Conservation (phyloP, 1,140 invertebrate species). For the Potamilus streckersoni region DNA sequence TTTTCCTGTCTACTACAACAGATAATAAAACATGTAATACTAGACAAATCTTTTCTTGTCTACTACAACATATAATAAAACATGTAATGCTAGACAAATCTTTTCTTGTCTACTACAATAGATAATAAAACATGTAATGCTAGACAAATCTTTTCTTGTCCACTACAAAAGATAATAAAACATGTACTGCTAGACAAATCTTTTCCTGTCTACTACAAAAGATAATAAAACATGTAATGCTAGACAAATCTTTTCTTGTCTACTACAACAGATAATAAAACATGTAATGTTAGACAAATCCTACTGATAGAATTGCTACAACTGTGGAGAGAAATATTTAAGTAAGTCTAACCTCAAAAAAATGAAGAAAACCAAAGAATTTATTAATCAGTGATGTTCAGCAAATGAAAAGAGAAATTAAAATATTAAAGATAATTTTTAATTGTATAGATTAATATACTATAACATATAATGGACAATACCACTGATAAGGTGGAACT, state of each 20-base stretch:
- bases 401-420: too few species aligned
- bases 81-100: conserved; percentile 2
- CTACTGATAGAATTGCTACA: too few species aligned
- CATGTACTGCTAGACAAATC: conserved; percentile 1
- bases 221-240: neutral
- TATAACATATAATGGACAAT: too few species aligned
- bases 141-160: neutral
- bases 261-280: neutral
- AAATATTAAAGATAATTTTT: too few species aligned
- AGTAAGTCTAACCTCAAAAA: too few species aligned
- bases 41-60: neutral
- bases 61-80: neutral
- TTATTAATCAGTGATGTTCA: too few species aligned
- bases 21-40: neutral
- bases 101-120: neutral
- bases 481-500: too few species aligned
- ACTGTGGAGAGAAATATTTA: too few species aligned
- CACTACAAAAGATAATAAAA: neutral
- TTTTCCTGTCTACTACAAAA: neutral
- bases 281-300: neutral
- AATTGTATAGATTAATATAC: too few species aligned
- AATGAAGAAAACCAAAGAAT: too few species aligned
- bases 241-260: neutral
- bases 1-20: neutral
- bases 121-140: neutral